phyloP scores from a whole-genome alignment of 2,888 invertebrate species.

The Rhaphigaster nebulosa region DNA sequence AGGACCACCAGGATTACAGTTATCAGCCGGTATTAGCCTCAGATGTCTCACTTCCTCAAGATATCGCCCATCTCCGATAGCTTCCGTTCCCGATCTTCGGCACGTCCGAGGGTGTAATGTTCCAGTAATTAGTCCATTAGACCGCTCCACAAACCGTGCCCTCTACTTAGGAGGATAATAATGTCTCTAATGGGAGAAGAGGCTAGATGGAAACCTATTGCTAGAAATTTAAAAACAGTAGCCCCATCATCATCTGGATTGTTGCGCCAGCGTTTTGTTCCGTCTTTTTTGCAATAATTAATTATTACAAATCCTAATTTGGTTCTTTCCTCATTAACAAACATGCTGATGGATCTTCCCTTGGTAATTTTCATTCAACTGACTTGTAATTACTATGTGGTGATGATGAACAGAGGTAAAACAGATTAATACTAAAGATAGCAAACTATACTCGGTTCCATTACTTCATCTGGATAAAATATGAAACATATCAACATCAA shows the following conservation, averaged over 20 bases:
- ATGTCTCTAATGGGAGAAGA: background rate
- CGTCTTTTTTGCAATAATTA: conserved; percentile 34
- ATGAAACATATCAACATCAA: background rate
- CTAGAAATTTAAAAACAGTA: conserved; percentile 37
- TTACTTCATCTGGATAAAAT: background rate
- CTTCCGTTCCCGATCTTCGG: background rate
- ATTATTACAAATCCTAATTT: conserved; percentile 33
- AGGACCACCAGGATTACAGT: background rate
- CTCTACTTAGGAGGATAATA: conserved; percentile 39
- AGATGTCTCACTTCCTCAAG: conserved; percentile 27
- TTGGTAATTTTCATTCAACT: background rate
- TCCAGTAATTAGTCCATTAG: conserved; percentile 12
- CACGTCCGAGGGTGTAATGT: conserved; percentile 18
- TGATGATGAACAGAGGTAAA: background rate
- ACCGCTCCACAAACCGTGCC: background rate
- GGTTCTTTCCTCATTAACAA: background rate
- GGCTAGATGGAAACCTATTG: background rate
- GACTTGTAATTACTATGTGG: background rate
- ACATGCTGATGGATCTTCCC: background rate
- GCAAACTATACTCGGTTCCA: background rate
- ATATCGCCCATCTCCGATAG: conserved; percentile 24
- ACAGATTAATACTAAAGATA: background rate
- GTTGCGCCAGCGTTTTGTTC: conserved; percentile 1
- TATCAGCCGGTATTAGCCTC: background rate
- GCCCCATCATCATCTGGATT: conserved; percentile 20